A percentile compares a stretch with the other conserved stretches of the same genome.
These are phyloP conservation scores for Bilobella aurantiaca DNA, from an alignment of 1,140 invertebrate genomes.

Conservation along the genomic window DNA sequence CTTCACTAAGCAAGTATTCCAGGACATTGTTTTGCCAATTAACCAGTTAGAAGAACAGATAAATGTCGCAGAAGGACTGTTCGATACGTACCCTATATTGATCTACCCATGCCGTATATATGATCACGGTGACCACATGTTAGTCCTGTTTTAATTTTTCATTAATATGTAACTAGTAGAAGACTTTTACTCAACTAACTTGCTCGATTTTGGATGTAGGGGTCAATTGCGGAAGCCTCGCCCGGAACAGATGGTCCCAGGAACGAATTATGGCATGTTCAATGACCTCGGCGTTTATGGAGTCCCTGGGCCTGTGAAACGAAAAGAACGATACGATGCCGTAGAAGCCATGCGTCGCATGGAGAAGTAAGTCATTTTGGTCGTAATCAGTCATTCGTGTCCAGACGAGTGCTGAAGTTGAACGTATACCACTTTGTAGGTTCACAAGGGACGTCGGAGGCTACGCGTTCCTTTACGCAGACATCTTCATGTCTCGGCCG, in stretches of 20 bases:
- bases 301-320: conserved; percentile 45
- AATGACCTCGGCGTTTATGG: conserved; percentile 46
- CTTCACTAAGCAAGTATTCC: conserved; percentile 49
- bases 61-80: conserved; percentile 43
- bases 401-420: too few relatives aligned
- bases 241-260: conserved; percentile 43
- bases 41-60: conserved; percentile 47
- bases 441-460: conserved; percentile 48
- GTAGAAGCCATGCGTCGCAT: conserved; percentile 46
- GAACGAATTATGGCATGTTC: conserved; percentile 41
- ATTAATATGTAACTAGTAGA: too few relatives aligned
- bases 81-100: conserved; percentile 46
- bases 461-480: conserved; percentile 54
- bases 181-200: too few relatives aligned
- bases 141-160: too few relatives aligned
- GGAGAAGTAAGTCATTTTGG: conserved; percentile 42
- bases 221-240: conserved; percentile 43
- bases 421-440: conserved; percentile 35
- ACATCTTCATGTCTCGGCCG: conserved; percentile 50
- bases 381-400: not conserved
- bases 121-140: conserved; percentile 42
- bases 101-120: conserved; percentile 49
- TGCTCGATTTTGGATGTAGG: too few relatives aligned
- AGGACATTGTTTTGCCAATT: conserved; percentile 49
- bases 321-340: conserved; percentile 45